phyloP scores from a whole-genome alignment of 2,888 invertebrate species.

The Drosophila demipolita region DNA sequence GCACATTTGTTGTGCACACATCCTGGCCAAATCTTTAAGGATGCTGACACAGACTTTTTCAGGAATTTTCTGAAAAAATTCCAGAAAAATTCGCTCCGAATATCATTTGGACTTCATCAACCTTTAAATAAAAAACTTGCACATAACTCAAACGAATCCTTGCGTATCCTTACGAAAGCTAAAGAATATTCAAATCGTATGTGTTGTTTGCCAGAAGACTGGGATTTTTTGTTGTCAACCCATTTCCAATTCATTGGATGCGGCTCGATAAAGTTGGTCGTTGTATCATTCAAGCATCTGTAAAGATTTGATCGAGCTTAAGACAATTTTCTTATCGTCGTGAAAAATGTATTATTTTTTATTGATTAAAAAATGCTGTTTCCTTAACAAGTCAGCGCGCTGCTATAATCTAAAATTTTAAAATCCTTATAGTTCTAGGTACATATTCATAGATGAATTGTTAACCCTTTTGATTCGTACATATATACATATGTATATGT shows the following conservation, averaged over 20 bases:
- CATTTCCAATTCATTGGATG: background rate
- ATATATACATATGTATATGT: conserved; percentile 3
- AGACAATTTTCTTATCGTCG: background rate
- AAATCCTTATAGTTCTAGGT: conserved; percentile 38
- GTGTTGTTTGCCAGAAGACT: background rate
- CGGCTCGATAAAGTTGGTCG: background rate
- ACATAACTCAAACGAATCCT: background rate
- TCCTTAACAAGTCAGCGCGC: conserved; percentile 32
- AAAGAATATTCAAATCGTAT: background rate
- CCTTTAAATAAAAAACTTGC: background rate
- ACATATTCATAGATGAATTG: conserved; percentile 31
- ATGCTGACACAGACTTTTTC: background rate
- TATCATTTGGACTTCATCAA: background rate
- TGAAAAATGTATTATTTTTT: conserved; percentile 24
- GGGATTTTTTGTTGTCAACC: background rate
- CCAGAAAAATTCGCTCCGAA: no score
- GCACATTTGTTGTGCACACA: no score
- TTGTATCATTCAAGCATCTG: background rate
- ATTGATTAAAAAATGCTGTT: conserved; percentile 39
- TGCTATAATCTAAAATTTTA: conserved; percentile 38
- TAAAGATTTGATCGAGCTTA: background rate
- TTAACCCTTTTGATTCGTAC: conserved; percentile 32
- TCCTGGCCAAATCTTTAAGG: background rate
- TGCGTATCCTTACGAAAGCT: background rate
- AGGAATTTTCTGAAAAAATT: background rate